Evolutionary conservation across 2,888 invertebrate species (phyloP), one percentile per base, ranked within the genome.

Genomic region (Eulithis prunata): DNA sequence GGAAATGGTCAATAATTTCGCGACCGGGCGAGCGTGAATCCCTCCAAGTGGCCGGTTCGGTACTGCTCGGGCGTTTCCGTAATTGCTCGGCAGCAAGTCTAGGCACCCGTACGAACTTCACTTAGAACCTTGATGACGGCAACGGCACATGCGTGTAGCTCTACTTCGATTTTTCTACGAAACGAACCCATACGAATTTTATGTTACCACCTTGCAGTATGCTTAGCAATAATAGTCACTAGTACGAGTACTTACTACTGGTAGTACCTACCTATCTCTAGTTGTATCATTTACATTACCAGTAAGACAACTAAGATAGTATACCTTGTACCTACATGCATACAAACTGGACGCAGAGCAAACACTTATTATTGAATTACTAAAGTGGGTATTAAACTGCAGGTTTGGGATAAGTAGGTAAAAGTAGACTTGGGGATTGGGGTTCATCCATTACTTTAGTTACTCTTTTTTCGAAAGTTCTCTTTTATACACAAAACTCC

Each of bases 1-100:
- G 85, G 85, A 90, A 89, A 87, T 88, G 82, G 87, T 90, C 89
- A 91, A 91, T 92, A 89, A 84, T 78, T 80, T 77, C 78, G 78
- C 78, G 82, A 82, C 85, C 84, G 82, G 75, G 78, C 85, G 77
- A 82, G 82, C 87, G 91, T 87, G 82, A 81, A 76, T 79, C 83
- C 86, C 80, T 78, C 74, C 76, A 78, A 80, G 82, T 78, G 80
- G 81, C 78, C 74, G 76, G 74, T 78, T 91, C 91, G 92, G 88
- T 79, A 91, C 91, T 92, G 81, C 63, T 92, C 91, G 92, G 88
- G 46, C 62, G 72, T 82, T 80, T 87, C 81, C 92, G 92, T 63
- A 69, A 66, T 47, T 67, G 62, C 46, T 86, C 86, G 87, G 77
- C 70, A 66, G 32, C 46, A 70, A 65, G 64, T 63, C 71, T 65